Base-by-base conservation (phyloP, 2,888 invertebrate genomes). In the Eupithecia subumbrata region DNA sequence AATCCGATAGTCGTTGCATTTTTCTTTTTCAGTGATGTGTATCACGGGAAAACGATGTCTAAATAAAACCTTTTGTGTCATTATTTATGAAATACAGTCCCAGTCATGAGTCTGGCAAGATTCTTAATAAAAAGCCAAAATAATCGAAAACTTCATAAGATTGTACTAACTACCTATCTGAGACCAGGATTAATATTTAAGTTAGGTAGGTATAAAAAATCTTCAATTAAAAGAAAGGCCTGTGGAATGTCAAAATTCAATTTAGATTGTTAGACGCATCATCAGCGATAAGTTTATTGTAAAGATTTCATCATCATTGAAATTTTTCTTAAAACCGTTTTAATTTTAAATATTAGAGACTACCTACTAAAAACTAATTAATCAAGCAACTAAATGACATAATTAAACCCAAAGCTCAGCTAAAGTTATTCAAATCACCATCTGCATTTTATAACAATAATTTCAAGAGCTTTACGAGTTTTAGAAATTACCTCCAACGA, bases 1-100 rank as follows among this genome's bases (percentile, higher is more conserved):
- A 82, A 83, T 81, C 77, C 60, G 80, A 70, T 74, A 78, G 77
- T 71, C 34, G 37, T 34, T 68, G 56, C 56, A 76, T 71, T 68
- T 76, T 37, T 73, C 67, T 60, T 71, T 76, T 71, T 68, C 40
- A 68, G 40, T 68, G 34, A 69, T 43, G 12, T 40, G 43, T 68
- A 69, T 69, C 43, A 45, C 25, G 45, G 69, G 25, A 48, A 16
- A 69, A 69, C 8, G 25, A 25, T 25, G 69, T 69, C 69, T 25
- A 25, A 25, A 45, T 69, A 48, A 43, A 43, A 43, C 4, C 45
- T 69, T 22, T 34, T 34, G 30, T 64, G 64, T 56, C n/a, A 56
- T 56, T 56, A n/a, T 56, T 56, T 22, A 56, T 56, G 8, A 56
- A 56, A 56, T 22, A 56, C 52, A 56, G 11, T 5, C 1, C 9